Evolutionary conservation across 2,888 invertebrate species (phyloP).

Genomic region (Eumacrocentrus americanus): DNA sequence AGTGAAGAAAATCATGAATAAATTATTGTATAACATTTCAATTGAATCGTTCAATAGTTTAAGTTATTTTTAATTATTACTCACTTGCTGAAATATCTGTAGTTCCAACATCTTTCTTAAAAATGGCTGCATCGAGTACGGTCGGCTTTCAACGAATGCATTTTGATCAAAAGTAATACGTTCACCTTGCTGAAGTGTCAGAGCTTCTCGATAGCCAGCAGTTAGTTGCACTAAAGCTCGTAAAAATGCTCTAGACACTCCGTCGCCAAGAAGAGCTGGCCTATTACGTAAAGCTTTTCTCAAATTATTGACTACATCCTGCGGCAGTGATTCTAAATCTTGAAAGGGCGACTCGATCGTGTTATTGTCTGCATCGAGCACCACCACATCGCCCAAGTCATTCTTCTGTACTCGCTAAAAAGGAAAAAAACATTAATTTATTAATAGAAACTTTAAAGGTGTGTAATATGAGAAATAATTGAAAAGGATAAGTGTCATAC

Average conservation of each 20-base stretch:
- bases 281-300: constrained; percentile 78
- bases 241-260: constrained; percentile 91
- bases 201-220: constrained; percentile 91
- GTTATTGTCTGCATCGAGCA: constrained; percentile 92
- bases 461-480: constrained; percentile 7
- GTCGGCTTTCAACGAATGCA: constrained; percentile 86
- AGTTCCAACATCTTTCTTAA: constrained; percentile 87
- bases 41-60: too few species aligned
- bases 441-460: constrained; percentile 1
- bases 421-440: not conserved
- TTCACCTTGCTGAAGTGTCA: constrained; percentile 75
- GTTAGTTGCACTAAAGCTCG: constrained; percentile 91
- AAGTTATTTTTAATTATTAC: too few species aligned
- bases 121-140: constrained; percentile 85
- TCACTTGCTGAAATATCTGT: constrained; percentile 92
- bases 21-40: constrained; percentile 9
- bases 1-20: constrained; percentile 43
- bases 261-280: constrained; percentile 83
- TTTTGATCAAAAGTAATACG: constrained; percentile 84
- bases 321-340: constrained; percentile 87
- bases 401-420: constrained; percentile 75
- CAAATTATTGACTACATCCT: constrained; percentile 83
- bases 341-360: constrained; percentile 85
- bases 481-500: constrained; percentile 60
- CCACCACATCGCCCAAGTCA: constrained; percentile 93